Percentiles rank a stretch among this genome's conserved stretches.
Evolutionary conservation across 2,113 vertebrate species (phyloP).

Genomic region (Xenopus tropicalis): DNA sequence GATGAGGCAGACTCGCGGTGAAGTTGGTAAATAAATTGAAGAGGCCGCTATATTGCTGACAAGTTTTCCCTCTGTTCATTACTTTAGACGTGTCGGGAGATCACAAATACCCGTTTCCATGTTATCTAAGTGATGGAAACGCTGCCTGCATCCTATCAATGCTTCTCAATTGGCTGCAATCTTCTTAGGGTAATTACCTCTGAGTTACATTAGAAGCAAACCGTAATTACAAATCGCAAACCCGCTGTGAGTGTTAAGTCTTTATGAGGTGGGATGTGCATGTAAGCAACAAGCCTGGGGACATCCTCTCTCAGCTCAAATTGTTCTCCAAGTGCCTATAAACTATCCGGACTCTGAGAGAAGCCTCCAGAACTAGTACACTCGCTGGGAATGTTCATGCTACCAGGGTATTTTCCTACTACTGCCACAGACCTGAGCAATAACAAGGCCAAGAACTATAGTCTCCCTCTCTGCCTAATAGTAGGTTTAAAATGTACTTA

Average conservation of each 20-base stretch:
- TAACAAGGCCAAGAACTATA: no score
- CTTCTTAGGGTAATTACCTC: slow-evolving; percentile 46
- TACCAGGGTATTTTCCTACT: not conserved
- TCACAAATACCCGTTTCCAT: slow-evolving; percentile 32
- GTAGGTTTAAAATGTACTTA: no score
- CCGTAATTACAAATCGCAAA: slow-evolving; percentile 38
- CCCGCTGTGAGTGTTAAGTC: slow-evolving; percentile 35
- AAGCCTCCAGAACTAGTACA: not conserved
- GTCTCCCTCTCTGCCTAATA: no score
- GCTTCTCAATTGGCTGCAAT: slow-evolving; percentile 41
- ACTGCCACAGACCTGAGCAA: no score
- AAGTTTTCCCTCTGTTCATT: slow-evolving; percentile 36
- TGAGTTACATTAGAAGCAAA: slow-evolving; percentile 45
- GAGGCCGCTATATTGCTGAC: slow-evolving; percentile 27
- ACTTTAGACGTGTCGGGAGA: slow-evolving; percentile 25
- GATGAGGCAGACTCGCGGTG: not conserved
- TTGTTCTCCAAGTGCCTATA: not conserved
- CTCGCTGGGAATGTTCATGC: not conserved
- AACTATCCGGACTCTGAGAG: not conserved
- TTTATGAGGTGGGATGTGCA: slow-evolving; percentile 33
- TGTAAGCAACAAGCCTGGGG: slow-evolving; percentile 32
- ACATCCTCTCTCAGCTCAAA: slow-evolving; percentile 16
- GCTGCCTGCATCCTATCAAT: slow-evolving; percentile 36
- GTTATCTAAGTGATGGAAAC: slow-evolving; percentile 35
- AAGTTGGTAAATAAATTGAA: slow-evolving; percentile 32